A percentile compares a stretch with the other conserved stretches of the same genome.
These are phyloP conservation scores for Scalopus aquaticus DNA, from an alignment of 2,113 vertebrate genomes.

Conservation along the genomic window DNA sequence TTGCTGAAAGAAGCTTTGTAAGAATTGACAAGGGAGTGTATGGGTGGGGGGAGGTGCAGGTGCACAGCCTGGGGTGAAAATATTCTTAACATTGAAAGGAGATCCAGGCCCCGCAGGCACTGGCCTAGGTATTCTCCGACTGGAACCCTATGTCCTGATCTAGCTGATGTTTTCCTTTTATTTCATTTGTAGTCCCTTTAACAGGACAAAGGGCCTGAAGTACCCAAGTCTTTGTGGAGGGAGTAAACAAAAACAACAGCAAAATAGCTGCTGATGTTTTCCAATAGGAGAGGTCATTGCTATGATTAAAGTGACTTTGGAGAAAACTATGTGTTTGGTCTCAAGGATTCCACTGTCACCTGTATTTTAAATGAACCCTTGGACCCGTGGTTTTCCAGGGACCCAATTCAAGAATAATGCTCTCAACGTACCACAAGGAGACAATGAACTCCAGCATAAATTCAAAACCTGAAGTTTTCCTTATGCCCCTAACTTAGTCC, in stretches of 20 bases:
- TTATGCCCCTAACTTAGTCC: neutral
- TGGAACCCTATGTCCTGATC: neutral
- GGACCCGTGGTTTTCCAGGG: neutral
- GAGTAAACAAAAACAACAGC: neutral
- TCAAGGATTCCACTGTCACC: neutral
- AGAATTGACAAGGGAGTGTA: neutral
- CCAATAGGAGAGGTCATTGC: neutral
- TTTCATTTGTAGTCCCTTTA: neutral
- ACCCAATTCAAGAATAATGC: neutral
- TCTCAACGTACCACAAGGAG: neutral
- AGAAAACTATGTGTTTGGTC: neutral
- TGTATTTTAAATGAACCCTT: neutral
- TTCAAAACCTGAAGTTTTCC: neutral
- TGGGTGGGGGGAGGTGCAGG: too few relatives aligned
- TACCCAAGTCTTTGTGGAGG: neutral
- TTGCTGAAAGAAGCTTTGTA: neutral
- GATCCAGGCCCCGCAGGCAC: neutral
- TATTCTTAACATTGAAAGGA: neutral
- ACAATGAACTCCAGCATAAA: constrained; percentile 12
- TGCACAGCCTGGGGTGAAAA: neutral
- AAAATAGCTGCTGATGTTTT: neutral
- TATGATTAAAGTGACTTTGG: neutral
- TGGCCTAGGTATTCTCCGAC: neutral
- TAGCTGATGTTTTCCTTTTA: neutral
- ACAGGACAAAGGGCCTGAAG: neutral